These are phyloP conservation scores for Physella acuta DNA, from an alignment of 1,140 invertebrate genomes.

Conservation along the genomic window DNA sequence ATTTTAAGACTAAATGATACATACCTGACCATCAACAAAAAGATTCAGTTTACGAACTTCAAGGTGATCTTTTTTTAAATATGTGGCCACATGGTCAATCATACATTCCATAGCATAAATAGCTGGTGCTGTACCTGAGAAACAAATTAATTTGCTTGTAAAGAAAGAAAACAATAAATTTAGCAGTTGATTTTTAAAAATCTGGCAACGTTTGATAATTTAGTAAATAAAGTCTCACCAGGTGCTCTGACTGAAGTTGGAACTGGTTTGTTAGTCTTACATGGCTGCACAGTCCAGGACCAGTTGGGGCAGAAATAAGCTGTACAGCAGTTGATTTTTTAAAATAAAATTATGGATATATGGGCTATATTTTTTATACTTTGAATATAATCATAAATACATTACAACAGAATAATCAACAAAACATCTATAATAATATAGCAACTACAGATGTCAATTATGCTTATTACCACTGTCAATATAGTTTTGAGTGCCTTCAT, in stretches of 20 bases:
- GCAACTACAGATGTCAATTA: too few relatives aligned
- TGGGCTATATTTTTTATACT: not conserved
- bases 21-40: slow-evolving; percentile 49
- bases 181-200: not conserved
- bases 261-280: slow-evolving; percentile 42
- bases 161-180: not conserved
- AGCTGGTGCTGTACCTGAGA: slow-evolving; percentile 46
- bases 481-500: not conserved
- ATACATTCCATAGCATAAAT: slow-evolving; percentile 69
- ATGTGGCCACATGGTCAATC: slow-evolving; percentile 79
- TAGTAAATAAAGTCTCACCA: slow-evolving; percentile 28
- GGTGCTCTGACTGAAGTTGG: slow-evolving; percentile 41
- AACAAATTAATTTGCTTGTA: not conserved
- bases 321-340: slow-evolving; percentile 29
- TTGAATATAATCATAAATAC: not conserved
- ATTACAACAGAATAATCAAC: not conserved
- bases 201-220: not conserved
- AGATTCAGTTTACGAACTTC: slow-evolving; percentile 60
- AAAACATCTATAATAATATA: too few relatives aligned
- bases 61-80: slow-evolving; percentile 69
- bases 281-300: slow-evolving; percentile 36
- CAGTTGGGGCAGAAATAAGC: slow-evolving; percentile 48
- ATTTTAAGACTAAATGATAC: not conserved
- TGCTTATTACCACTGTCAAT: slow-evolving; percentile 38
- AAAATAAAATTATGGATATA: not conserved